Evolutionary conservation across 2,888 invertebrate genomes (phyloP).

Genomic region (Rotaria socialis): DNA sequence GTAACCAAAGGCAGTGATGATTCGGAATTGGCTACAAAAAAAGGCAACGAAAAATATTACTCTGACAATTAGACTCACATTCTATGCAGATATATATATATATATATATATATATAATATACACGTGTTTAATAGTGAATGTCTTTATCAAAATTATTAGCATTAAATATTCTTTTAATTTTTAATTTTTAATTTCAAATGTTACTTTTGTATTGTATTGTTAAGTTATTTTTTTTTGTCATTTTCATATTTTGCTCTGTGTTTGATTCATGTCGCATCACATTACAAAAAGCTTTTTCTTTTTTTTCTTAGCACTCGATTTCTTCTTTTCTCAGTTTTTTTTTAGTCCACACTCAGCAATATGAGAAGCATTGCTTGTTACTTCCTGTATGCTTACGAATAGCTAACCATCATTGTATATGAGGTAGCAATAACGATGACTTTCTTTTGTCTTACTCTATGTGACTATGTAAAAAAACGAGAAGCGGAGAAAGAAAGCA

Average conservation of each 20-base stretch:
- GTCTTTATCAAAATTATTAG: background rate
- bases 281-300: conserved; percentile 1
- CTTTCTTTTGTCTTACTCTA: background rate
- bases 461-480: background rate
- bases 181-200: background rate
- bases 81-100: background rate
- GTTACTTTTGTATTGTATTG: background rate
- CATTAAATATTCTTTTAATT: background rate
- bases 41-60: too few relatives aligned
- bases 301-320: background rate
- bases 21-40: background rate
- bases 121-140: background rate
- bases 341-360: background rate
- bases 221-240: background rate
- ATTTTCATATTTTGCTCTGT: background rate
- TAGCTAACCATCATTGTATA: background rate
- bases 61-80: too few relatives aligned
- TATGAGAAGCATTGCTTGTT: background rate
- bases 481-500: background rate
- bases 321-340: background rate
- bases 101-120: background rate
- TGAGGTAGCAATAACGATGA: conserved; percentile 2
- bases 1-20: background rate
- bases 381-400: background rate
- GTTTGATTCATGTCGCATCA: background rate